phyloP scores from a whole-genome alignment of 2,888 invertebrate genomes.

The Phortica magna region DNA sequence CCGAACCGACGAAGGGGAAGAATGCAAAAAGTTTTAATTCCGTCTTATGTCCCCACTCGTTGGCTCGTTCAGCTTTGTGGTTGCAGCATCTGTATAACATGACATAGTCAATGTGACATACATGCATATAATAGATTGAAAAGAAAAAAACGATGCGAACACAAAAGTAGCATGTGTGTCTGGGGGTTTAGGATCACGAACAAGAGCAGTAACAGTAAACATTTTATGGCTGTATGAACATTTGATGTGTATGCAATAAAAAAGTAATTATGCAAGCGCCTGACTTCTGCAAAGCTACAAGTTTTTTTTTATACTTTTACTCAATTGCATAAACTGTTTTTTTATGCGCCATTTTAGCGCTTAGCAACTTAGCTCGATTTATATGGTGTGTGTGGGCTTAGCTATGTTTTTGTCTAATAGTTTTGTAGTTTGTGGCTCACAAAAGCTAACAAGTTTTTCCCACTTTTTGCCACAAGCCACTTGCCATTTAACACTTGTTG shows the following conservation, averaged over 20 bases:
- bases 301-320: not conserved
- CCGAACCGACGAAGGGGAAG: not conserved
- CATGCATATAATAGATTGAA: not conserved
- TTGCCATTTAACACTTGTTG: not conserved
- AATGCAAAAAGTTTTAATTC: slow-evolving; percentile 2
- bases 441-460: not conserved
- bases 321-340: slow-evolving; percentile 18
- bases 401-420: not conserved
- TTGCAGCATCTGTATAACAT: not conserved
- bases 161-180: not conserved
- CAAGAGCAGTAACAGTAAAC: no score
- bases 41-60: not conserved
- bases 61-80: no score
- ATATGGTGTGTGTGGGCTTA: not conserved
- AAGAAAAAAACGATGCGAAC: not conserved
- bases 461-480: not conserved
- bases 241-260: not conserved
- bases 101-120: slow-evolving; percentile 29
- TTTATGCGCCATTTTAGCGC: not conserved
- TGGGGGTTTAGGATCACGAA: not conserved
- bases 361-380: slow-evolving; percentile 5
- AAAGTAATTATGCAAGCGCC: slow-evolving; percentile 19
- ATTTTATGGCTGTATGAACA: not conserved
- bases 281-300: no score
- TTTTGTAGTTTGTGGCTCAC: not conserved